Evolutionary conservation across 2,113 vertebrate species (phyloP), one percentile per base, ranked within the genome.

Genomic region (Petrocephalus zakoni): DNA sequence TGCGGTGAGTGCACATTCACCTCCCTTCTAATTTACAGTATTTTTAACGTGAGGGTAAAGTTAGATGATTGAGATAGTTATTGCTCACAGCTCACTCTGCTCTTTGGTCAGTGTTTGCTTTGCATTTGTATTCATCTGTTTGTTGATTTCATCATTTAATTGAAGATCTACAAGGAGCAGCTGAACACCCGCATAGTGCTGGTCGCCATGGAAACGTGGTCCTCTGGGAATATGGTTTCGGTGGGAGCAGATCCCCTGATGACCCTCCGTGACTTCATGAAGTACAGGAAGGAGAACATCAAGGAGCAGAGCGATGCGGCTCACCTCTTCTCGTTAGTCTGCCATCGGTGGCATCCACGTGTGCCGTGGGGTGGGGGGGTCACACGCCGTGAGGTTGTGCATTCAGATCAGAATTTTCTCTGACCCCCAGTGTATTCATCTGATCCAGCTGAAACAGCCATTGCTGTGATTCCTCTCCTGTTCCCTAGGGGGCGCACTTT

Each of bases 121-220:
- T 17, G 0, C 2, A 22, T 0, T 46, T n/a, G 7, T 46, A 37
- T 82, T 49, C 46, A 9, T 19, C 17, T 21, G 21, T 49, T 49
- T 83, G 81, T 47, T 83, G 37, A 42, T 4, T 10, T 11, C 8
- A 1, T 11, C 7, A 3, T 85, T 61, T 55, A 75, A 75, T 90
- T 21, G 53, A 92, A 99, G 98, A 97, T 99, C 91, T 99, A 97
- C 93, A 98, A 97, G 94, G 97, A 98, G 88, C 98, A 99, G 93
- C 95, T 99, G 89, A 99, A 98, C 93, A 99, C 98, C 0, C 96
- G 97, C 87, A 97, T 99, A n/a, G 97, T 99, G 90, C 94, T 99
- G 91, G 98, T 99, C 85, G 97, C 97, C 93, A 99, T 99, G 98
- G 98, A 99, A 94, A 99, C 97, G 0, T 99, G 98, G 98, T 95